Conservation (phyloP, 2,888 invertebrate genomes). For the Oxycera nigricornis region DNA sequence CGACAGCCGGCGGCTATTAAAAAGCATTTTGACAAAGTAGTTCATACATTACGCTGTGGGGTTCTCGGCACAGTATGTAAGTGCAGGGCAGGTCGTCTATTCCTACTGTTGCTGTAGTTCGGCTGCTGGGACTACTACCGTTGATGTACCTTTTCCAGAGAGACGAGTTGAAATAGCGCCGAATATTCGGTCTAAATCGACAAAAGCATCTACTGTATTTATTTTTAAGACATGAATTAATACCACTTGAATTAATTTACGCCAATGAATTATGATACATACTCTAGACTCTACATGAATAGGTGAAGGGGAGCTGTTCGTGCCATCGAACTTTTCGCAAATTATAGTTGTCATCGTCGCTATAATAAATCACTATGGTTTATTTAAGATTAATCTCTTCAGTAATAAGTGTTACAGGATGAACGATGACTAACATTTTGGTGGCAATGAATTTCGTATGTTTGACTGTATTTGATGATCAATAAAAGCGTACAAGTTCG, state of each 20-base stretch:
- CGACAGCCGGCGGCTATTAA: slow-evolving; percentile 46
- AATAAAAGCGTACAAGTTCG: no score
- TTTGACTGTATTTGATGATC: no score
- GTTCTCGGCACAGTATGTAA: background rate
- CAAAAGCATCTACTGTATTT: slow-evolving; percentile 32
- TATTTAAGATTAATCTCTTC: background rate
- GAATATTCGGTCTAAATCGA: background rate
- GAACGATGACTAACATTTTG: no score
- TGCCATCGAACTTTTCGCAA: background rate
- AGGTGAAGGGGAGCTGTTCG: background rate
- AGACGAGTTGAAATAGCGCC: background rate
- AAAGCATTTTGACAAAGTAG: slow-evolving; percentile 46
- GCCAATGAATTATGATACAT: slow-evolving; percentile 22
- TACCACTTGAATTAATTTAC: slow-evolving; percentile 38
- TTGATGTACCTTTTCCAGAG: background rate
- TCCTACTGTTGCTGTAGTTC: background rate
- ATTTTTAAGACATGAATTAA: slow-evolving; percentile 43
- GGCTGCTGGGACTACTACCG: background rate
- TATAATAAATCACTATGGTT: background rate
- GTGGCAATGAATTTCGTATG: no score
- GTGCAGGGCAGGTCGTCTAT: background rate
- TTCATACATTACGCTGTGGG: slow-evolving; percentile 25
- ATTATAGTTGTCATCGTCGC: slow-evolving; percentile 3
- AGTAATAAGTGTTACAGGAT: background rate
- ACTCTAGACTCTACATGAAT: slow-evolving; percentile 6